These are phyloP conservation scores for Phthorimaea operculella DNA, from an alignment of 1,140 invertebrate species.

Conservation along the genomic window DNA sequence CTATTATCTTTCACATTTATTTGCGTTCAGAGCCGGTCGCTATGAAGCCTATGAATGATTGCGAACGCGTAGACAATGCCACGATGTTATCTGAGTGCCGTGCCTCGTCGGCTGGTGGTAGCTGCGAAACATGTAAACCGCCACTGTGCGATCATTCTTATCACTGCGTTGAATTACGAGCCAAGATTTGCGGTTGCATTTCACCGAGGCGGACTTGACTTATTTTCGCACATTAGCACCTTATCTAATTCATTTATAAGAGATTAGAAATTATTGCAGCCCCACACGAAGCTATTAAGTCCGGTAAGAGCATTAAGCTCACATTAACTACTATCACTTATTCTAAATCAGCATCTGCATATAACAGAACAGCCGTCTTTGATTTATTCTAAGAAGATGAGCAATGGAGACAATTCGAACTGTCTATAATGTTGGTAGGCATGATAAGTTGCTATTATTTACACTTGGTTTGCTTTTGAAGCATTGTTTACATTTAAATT, in stretches of 20 bases:
- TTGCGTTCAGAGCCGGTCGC: constrained; percentile 26
- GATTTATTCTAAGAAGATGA: background rate
- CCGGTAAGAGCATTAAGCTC: background rate
- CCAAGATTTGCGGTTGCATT: constrained; percentile 17
- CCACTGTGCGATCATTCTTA: constrained; percentile 19
- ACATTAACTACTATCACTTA: background rate
- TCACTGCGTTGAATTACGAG: constrained; percentile 25
- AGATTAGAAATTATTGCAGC: constrained; percentile 10
- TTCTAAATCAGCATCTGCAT: background rate
- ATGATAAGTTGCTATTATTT: no score
- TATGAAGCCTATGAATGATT: constrained; percentile 22
- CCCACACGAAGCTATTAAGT: constrained; percentile 5
- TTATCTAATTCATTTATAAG: constrained; percentile 14
- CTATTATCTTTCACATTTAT: constrained; percentile 26
- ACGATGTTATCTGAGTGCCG: constrained; percentile 18
- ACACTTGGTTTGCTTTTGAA: no score
- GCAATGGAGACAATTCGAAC: background rate
- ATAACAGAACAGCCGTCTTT: background rate
- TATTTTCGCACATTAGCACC: constrained; percentile 16
- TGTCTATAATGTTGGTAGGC: no score
- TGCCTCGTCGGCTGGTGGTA: constrained; percentile 15
- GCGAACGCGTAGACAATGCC: constrained; percentile 23
- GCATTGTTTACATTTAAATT: no score
- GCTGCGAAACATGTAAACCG: constrained; percentile 15
- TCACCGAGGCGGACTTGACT: constrained; percentile 15